Percentiles rank a stretch among this genome's conserved stretches.
Evolutionary conservation across 2,888 invertebrate species (phyloP).

Genomic region (Rhorus exstirpatorius): DNA sequence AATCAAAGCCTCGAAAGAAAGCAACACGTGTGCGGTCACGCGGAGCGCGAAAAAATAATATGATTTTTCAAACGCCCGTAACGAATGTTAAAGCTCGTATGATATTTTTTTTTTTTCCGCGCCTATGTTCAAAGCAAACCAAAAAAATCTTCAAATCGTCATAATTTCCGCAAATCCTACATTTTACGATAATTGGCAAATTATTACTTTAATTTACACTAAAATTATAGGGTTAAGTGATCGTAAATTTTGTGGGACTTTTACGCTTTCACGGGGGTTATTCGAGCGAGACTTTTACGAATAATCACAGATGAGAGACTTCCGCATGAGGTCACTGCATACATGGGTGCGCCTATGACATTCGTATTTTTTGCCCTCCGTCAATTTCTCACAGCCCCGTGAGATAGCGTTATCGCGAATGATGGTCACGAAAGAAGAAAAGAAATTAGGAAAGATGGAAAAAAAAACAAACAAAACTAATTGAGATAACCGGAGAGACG

Average conservation of each 20-base stretch:
- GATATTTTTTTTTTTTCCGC: no score
- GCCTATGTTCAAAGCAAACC: no score
- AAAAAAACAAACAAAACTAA: not conserved
- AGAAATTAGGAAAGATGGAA: conserved; percentile 7
- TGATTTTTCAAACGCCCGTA: no score
- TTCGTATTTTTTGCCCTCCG: not conserved
- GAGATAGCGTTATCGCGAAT: conserved; percentile 26
- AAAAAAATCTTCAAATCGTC: no score
- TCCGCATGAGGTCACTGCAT: not conserved
- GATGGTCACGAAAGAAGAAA: not conserved
- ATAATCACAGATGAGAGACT: conserved; percentile 18
- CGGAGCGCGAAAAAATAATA: no score
- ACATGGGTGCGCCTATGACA: conserved; percentile 23
- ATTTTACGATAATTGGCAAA: no score
- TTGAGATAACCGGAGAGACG: conserved; percentile 2
- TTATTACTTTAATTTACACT: no score
- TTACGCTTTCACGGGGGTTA: not conserved
- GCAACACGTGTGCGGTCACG: no score
- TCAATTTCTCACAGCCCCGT: not conserved
- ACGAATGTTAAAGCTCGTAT: no score
- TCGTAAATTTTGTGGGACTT: not conserved
- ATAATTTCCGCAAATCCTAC: no score
- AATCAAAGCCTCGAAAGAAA: no score
- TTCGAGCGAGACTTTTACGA: conserved; percentile 26
- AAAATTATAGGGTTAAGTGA: no score